Evolutionary conservation across 2,888 invertebrate genomes (phyloP).

Genomic region (Agelastica alni): DNA sequence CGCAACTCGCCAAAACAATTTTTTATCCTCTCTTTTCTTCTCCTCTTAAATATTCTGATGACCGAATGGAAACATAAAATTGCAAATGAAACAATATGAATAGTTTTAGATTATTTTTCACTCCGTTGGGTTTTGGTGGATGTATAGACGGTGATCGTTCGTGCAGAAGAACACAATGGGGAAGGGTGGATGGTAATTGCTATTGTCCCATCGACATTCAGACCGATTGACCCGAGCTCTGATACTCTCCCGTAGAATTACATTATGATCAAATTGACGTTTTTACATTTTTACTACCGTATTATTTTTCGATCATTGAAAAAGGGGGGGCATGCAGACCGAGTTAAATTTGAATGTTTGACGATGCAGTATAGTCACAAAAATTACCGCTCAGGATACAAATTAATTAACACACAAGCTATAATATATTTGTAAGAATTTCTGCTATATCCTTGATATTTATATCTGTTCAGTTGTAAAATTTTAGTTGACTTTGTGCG

Average conservation of each 20-base stretch:
- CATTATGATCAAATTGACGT: constrained; percentile 27
- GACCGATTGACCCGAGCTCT: constrained; percentile 48
- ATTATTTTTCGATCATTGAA: neutral
- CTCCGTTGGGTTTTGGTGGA: constrained; percentile 43
- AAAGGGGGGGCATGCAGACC: neutral
- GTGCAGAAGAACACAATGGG: constrained; percentile 51
- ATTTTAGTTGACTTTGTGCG: too few species aligned
- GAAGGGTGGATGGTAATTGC: constrained; percentile 51
- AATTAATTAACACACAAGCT: too few species aligned
- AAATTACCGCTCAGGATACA: too few species aligned
- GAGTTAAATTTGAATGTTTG: neutral
- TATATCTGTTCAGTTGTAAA: too few species aligned
- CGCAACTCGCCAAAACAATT: too few species aligned
- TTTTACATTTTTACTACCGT: constrained; percentile 15
- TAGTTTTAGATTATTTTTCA: constrained; percentile 52
- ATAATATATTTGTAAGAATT: too few species aligned
- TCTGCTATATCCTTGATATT: too few species aligned
- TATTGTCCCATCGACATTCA: constrained; percentile 52
- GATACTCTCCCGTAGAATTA: constrained; percentile 34
- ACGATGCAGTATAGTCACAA: too few species aligned
- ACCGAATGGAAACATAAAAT: constrained; percentile 29
- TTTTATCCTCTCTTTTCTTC: too few species aligned
- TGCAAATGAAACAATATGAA: constrained; percentile 50
- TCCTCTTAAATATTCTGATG: constrained; percentile 9
- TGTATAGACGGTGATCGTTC: constrained; percentile 45